A percentile compares a stretch with the other conserved stretches of the same genome.
Conservation (phyloP, 2,888 invertebrate species). For the Gandaritis pyraliata region DNA sequence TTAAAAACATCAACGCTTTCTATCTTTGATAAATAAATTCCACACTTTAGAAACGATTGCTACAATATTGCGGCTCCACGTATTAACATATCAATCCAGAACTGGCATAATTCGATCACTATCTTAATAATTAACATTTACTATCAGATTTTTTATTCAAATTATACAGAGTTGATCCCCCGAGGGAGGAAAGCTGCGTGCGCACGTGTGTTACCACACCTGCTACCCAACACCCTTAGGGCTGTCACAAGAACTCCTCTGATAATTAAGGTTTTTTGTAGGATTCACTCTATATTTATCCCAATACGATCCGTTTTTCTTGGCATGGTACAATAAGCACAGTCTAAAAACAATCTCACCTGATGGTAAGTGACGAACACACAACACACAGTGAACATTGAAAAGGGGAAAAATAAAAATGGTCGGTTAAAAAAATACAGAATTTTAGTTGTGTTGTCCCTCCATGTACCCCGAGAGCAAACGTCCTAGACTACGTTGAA, state of each 20-base stretch:
- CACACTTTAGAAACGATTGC: background rate
- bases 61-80: no score
- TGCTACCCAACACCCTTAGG: constrained; percentile 53
- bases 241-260: constrained; percentile 33
- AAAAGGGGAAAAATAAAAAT: no score
- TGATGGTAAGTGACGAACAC: no score
- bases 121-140: constrained; percentile 39
- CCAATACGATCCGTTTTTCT: background rate
- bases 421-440: no score
- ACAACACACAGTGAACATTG: no score
- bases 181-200: constrained; percentile 61
- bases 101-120: constrained; percentile 21
- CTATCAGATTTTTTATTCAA: constrained; percentile 41
- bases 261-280: constrained; percentile 30
- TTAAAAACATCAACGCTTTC: no score
- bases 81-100: background rate
- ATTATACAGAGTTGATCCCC: constrained; percentile 56
- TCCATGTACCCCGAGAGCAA: no score
- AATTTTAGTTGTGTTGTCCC: no score
- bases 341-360: no score
- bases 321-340: background rate
- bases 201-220: constrained; percentile 78
- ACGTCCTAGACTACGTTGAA: no score
- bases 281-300: constrained; percentile 15
- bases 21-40: no score